Conservation (phyloP, 2,113 vertebrate species). For the Odontesthes bonariensis region DNA sequence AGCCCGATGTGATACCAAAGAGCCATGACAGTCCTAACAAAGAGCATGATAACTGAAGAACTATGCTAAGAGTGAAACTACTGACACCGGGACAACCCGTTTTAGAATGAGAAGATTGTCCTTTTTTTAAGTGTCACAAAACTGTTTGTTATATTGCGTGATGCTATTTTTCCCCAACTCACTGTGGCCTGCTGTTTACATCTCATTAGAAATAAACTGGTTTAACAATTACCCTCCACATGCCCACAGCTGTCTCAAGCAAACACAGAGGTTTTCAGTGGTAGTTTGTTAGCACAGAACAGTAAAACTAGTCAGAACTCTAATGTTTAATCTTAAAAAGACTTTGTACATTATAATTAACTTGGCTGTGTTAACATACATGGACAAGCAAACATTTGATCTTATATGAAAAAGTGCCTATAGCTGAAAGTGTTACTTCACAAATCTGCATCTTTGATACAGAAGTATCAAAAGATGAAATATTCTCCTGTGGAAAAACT, state of each 20-base stretch:
- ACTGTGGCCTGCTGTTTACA: not conserved
- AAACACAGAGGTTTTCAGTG: too few relatives aligned
- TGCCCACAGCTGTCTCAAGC: too few relatives aligned
- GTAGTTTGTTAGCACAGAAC: not conserved
- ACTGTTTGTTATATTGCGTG: not conserved
- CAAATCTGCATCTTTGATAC: too few relatives aligned
- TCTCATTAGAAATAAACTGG: too few relatives aligned
- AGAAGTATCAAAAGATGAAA: too few relatives aligned
- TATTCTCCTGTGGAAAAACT: too few relatives aligned
- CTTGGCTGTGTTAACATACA: too few relatives aligned
- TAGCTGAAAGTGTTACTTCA: not conserved
- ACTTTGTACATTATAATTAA: too few relatives aligned
- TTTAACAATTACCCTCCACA: too few relatives aligned
- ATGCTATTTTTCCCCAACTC: not conserved
- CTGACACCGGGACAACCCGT: slow-evolving; percentile 9
- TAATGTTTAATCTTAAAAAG: too few relatives aligned
- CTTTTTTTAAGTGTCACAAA: not conserved
- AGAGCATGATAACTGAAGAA: slow-evolving; percentile 34
- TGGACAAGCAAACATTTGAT: not conserved
- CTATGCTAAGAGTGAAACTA: slow-evolving; percentile 5
- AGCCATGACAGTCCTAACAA: slow-evolving; percentile 39
- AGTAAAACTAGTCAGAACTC: not conserved
- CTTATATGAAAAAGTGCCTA: not conserved
- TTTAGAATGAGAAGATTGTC: too few relatives aligned
- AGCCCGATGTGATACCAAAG: slow-evolving; percentile 51